These are phyloP conservation scores for Siniperca scherzeri DNA, from an alignment of 2,797 vertebrate species.

Conservation along the genomic window DNA sequence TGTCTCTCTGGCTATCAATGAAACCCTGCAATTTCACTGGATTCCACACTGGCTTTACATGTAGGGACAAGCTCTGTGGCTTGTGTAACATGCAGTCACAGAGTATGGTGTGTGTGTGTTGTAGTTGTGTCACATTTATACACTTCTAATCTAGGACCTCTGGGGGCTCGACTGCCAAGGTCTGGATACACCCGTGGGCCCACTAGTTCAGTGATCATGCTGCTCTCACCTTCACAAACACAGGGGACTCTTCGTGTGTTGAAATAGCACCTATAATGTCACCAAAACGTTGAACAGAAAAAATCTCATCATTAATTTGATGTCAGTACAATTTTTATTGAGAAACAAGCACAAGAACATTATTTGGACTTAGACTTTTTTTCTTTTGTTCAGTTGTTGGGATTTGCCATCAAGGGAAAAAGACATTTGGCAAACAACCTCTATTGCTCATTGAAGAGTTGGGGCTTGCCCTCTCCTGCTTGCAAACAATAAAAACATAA, in stretches of 20 bases:
- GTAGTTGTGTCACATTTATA: conserved; percentile 66
- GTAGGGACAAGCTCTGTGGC: conserved; percentile 80
- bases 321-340: background rate
- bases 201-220: conserved; percentile 5
- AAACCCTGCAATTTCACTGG: conserved; percentile 87
- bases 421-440: conserved; percentile 63
- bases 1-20: conserved; percentile 76
- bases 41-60: conserved; percentile 83
- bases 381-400: conserved; percentile 20
- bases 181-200: conserved; percentile 60
- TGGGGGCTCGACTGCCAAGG: conserved; percentile 48
- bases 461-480: conserved; percentile 79
- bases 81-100: conserved; percentile 72
- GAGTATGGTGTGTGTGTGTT: conserved; percentile 42
- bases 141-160: conserved; percentile 65
- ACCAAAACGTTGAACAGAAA: background rate
- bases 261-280: background rate
- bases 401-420: conserved; percentile 66
- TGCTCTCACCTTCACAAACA: conserved; percentile 22
- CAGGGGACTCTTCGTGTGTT: background rate
- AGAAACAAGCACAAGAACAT: conserved; percentile 16
- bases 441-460: conserved; percentile 59
- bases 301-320: background rate
- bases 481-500: conserved; percentile 82
- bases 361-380: conserved; percentile 34